phyloP scores from a whole-genome alignment of 2,797 vertebrate species.

The Chromis chromis region DNA sequence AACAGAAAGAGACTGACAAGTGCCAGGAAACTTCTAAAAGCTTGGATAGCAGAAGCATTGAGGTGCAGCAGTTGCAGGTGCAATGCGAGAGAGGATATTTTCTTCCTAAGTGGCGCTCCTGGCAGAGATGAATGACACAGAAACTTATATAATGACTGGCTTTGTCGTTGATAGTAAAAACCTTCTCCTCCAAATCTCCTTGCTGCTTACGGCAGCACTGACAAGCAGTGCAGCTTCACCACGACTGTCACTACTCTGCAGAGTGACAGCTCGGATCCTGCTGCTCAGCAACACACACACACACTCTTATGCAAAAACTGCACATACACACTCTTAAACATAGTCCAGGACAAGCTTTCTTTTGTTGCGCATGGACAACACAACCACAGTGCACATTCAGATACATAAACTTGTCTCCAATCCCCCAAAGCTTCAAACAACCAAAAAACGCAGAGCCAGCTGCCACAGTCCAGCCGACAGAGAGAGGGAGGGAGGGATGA shows the following conservation, averaged over 20 bases:
- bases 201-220: slow-evolving; percentile 67
- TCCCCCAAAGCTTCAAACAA: slow-evolving; percentile 61
- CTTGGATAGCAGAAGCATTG: slow-evolving; percentile 28
- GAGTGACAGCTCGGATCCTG: slow-evolving; percentile 56
- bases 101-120: slow-evolving; percentile 7
- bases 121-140: slow-evolving; percentile 53
- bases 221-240: slow-evolving; percentile 35
- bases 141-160: slow-evolving; percentile 62
- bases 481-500: slow-evolving; percentile 15
- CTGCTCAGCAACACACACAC: slow-evolving; percentile 40
- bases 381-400: slow-evolving; percentile 16
- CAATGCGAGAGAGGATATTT: slow-evolving; percentile 24
- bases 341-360: slow-evolving; percentile 23
- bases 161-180: slow-evolving; percentile 67
- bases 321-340: slow-evolving; percentile 19
- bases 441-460: slow-evolving; percentile 59
- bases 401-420: slow-evolving; percentile 50
- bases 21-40: slow-evolving; percentile 41
- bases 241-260: slow-evolving; percentile 32
- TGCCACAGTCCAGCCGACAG: slow-evolving; percentile 54
- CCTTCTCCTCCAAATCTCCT: slow-evolving; percentile 65
- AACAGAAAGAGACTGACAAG: slow-evolving; percentile 20
- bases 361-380: slow-evolving; percentile 42
- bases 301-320: background rate
- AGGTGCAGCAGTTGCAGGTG: slow-evolving; percentile 48